Evolutionary conservation across 2,113 vertebrate species (phyloP), one percentile per base, ranked within the genome.

Genomic region (Ptychochromis oligacanthus): DNA sequence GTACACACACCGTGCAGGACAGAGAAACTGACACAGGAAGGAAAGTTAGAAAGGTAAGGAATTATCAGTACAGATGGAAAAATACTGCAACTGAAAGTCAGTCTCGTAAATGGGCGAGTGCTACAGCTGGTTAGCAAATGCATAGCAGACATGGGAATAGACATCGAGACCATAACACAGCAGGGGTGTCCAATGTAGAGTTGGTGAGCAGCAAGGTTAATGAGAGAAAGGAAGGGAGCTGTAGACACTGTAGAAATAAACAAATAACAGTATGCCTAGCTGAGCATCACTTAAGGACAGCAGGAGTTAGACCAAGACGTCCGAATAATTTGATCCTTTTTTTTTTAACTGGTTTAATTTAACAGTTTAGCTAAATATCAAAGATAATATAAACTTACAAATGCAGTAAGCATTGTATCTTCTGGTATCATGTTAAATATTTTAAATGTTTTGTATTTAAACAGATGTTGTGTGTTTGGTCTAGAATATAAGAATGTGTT

Each of bases 21-120:
- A 82, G 75, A 79, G 40, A 57, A 58, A 59, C 31, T 34, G 18
- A 55, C 61, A 43, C 79, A 79, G 70, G 8, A 80, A 79, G 67
- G 10, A 11, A 55, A 52, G 81, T 77, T 81, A 78, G 10, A 15
- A 74, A 74, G 88, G 85, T 84, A 79, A 89, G 54, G 3, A 46
- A 22, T 83, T 9, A 5, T 18, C 64, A 57, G n/a, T 26, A n/a
- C 11, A n/a, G 46, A 61, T 57, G 14, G 18, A 56, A 43, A 5
- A 57, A 60, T 70, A 7, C 24, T 7, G 52, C 11, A 36, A 1
- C 7, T 74, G 18, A 77, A 22, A 26, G 46, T 17, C 4, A 24
- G 56, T 52, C 12, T 62, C 38, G 52, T 24, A 14, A 31, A 72
- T 34, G 52, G 26, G 52, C 17, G 28, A 70, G 22, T 52, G 43